These are phyloP conservation scores for Hiodon alosoides DNA, from an alignment of 2,113 vertebrate genomes.

Conservation along the genomic window DNA sequence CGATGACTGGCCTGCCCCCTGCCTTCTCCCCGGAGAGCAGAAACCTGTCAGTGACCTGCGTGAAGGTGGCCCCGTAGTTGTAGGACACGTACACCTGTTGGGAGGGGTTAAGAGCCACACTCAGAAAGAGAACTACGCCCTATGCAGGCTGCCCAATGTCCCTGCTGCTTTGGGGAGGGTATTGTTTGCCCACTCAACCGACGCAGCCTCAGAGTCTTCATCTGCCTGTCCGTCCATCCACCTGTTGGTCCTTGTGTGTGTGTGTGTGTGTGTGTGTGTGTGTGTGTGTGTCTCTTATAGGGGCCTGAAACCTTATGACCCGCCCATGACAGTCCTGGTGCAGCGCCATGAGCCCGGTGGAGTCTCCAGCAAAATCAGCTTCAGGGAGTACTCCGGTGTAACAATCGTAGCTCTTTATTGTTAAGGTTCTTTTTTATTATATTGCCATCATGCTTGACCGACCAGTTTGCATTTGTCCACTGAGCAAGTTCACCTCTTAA, in stretches of 20 bases:
- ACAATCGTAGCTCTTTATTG: too few relatives aligned
- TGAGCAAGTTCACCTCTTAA: too few relatives aligned
- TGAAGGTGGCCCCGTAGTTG: slow-evolving; percentile 83
- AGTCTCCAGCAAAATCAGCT: slow-evolving; percentile 55
- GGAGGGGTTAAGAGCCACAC: neutral
- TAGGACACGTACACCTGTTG: slow-evolving; percentile 88
- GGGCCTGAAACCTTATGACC: slow-evolving; percentile 60
- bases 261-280: neutral
- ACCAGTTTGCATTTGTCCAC: too few relatives aligned
- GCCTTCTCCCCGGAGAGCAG: slow-evolving; percentile 55
- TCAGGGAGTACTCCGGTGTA: too few relatives aligned
- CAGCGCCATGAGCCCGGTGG: slow-evolving; percentile 87
- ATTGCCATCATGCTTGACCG: too few relatives aligned
- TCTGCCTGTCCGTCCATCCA: neutral
- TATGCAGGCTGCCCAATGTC: neutral
- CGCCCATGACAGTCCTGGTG: slow-evolving; percentile 76
- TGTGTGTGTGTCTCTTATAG: neutral
- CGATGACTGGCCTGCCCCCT: slow-evolving; percentile 71
- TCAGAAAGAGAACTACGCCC: too few relatives aligned
- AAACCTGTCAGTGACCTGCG: slow-evolving; percentile 75
- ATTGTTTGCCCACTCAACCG: neutral
- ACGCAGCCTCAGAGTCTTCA: neutral
- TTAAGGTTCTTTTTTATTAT: too few relatives aligned
- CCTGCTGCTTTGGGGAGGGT: neutral
- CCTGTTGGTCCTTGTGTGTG: neutral